Base-by-base conservation (phyloP, 2,113 vertebrate species). In the Riparia riparia region DNA sequence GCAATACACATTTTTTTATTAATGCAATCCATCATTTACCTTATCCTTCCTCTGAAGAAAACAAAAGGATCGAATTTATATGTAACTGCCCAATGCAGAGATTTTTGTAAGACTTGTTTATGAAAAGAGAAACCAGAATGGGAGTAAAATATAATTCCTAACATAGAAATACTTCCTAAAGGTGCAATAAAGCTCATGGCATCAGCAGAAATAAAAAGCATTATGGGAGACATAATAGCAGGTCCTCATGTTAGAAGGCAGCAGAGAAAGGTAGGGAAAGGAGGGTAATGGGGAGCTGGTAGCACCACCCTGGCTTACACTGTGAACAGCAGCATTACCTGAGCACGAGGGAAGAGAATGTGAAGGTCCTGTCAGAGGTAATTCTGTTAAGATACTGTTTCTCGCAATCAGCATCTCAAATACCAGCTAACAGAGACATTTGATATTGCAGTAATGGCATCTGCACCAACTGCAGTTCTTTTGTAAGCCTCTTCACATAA, bases 11-110 rank as follows among this genome's bases (percentile, higher is more conserved):
- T 86, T 77, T 95, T 90, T 85, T 97, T 95, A 95, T 93, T 95
- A 97, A 97, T 77, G 68, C 45, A 93, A 97, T 97, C 61, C 68
- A 96, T 96, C 95, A 94, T 91, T 91, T 95, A 93, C 86, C 70
- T 93, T 91, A 94, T 78, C 77, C 49, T 94, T 39, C n/a, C 82
- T 79, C 57, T 86, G 90, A 96, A 91, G 80, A 90, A 94, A 93
- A 92, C 60, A 93, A 87, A 95, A 90, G 54, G 77, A 83, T 94
- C 72, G 86, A 72, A 85, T 90, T 92, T 90, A 80, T 91, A 93
- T 8, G 4, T 74, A 94, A 82, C 58, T 83, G 74, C 45, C 50
- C 63, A 88, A 66, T 0, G 3, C 32, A 91, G 54, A 90, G 53
- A 85, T 82, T 93, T 93, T 89, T 80, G 69, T 89, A 72, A 92